A percentile compares a stretch with the other conserved stretches of the same genome.
phyloP scores from a whole-genome alignment of 2,797 vertebrate genomes.

The Corythornis leucogaster region DNA sequence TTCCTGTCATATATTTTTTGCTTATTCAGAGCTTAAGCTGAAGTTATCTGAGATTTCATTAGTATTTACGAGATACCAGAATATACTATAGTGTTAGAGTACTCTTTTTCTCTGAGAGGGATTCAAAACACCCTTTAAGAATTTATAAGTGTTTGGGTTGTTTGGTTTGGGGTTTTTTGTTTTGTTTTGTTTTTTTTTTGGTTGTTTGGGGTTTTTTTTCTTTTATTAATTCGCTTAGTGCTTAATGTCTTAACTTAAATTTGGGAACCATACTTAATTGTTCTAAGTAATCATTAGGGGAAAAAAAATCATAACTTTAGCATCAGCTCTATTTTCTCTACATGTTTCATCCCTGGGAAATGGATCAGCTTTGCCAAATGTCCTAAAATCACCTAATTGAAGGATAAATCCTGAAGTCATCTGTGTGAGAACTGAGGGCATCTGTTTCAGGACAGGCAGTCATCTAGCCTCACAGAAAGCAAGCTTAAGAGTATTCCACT shows the following conservation, averaged over 20 bases:
- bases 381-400: background rate
- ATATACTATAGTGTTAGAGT: background rate
- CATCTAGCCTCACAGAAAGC: background rate
- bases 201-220: background rate
- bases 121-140: background rate
- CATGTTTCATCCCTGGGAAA: background rate
- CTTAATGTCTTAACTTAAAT: background rate
- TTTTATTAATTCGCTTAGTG: background rate
- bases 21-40: background rate
- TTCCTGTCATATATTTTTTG: background rate
- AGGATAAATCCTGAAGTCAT: background rate
- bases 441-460: background rate
- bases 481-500: background rate
- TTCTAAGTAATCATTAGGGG: background rate
- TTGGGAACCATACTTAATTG: background rate
- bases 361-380: background rate
- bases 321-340: background rate
- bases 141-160: background rate
- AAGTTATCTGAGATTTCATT: background rate
- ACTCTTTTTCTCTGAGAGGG: background rate
- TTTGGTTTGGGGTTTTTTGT: too few species aligned
- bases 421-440: background rate
- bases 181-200: background rate
- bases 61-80: background rate
- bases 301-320: background rate